phyloP scores from a whole-genome alignment of 2,888 invertebrate genomes.

The Protophormia terraenovae region DNA sequence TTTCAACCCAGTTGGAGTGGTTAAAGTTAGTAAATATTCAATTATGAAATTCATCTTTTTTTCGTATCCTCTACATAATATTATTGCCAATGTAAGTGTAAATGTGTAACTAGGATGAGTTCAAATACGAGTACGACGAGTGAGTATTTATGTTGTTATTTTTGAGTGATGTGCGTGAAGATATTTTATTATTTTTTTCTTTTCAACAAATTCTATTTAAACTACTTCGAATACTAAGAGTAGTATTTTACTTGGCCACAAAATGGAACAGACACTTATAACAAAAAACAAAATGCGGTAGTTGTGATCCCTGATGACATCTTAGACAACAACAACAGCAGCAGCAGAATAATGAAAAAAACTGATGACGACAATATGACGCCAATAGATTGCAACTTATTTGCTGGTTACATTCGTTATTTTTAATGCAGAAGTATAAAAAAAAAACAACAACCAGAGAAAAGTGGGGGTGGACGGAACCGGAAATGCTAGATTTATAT shows the following conservation, averaged over 20 bases:
- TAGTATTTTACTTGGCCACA: conserved; percentile 51
- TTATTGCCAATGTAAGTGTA: conserved; percentile 34
- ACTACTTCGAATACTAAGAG: no score
- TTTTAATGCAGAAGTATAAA: conserved; percentile 1
- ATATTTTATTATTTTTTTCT: conserved; percentile 16
- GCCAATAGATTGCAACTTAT: conserved; percentile 62
- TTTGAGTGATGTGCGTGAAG: conserved; percentile 62
- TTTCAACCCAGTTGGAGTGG: conserved; percentile 11
- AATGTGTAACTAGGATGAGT: background rate
- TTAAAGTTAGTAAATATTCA: conserved; percentile 55
- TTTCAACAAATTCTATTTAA: conserved; percentile 1
- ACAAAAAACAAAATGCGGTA: conserved; percentile 42
- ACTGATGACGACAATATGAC: conserved; percentile 44
- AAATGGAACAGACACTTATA: conserved; percentile 59
- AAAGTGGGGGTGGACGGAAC: conserved; percentile 16
- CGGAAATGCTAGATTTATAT: conserved; percentile 44
- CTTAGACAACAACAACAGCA: conserved; percentile 38
- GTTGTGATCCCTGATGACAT: conserved; percentile 59
- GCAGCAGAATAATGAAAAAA: conserved; percentile 4
- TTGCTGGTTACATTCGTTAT: conserved; percentile 24
- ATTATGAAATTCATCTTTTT: conserved; percentile 57
- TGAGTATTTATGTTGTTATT: conserved; percentile 50
- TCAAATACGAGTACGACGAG: conserved; percentile 1
- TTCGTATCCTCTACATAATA: background rate
- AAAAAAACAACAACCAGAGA: background rate